Base-by-base conservation (phyloP, 2,113 vertebrate genomes). In the Oncorhynchus keta region DNA sequence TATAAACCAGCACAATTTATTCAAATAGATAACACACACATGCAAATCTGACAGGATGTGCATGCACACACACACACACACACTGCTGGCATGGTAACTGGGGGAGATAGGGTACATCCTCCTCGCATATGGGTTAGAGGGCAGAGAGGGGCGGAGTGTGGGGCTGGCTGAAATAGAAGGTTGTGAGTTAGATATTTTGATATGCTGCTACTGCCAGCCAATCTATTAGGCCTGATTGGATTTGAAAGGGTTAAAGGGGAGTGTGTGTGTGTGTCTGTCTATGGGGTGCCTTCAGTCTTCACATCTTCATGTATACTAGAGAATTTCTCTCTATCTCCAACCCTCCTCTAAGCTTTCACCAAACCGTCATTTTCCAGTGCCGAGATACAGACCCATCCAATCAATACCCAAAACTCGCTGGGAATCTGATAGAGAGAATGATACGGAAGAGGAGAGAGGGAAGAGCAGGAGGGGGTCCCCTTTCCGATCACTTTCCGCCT, bases 1-100 rank as follows among this genome's bases (percentile, higher is more conserved):
- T 95, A 96, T 92, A 92, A 95, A 94, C 94, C 94, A 94, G 94
- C 95, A 95, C 94, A 96, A 97, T 95, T 95, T 95, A 96, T 97
- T 98, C 96, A 94, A 96, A 97, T 94, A 97, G 95, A 98, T 97
- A 62, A 68, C 74, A 68, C 76, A 80, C 76, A 94, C 91, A 97
- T 96, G 95, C 95, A 97, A 96, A 97, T 95, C 66, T 71, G 51
- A 69, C 75, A 3, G 70, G 79, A 80, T 81, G 84, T 86, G 82
- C 39, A 45, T 0, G 9, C 35, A 39, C 5, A 28, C 26, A 28
- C 26, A 28, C 26, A 69, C 68, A 45, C 26, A 67, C 65, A 4
- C 24, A 30, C 84, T 62, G 94, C 94, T 95, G 93, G 94, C 95
- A 94, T 93, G 92, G 95, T 94, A 96, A 96, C 95, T 95, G 94